Conservation (phyloP, 2,888 invertebrate species). For the Nymphalis urticae region DNA sequence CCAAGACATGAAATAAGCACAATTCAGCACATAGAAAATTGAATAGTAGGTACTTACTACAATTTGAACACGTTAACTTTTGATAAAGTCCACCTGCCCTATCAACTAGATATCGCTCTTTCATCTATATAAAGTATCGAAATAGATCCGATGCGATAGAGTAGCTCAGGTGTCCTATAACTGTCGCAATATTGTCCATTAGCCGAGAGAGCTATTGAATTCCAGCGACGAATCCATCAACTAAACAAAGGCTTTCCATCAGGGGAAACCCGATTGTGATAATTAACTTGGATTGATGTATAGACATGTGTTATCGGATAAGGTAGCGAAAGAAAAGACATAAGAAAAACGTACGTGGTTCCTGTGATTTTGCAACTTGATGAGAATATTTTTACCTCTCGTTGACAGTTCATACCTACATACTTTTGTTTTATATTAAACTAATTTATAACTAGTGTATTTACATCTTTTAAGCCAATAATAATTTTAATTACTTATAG, state of each 20-base stretch:
- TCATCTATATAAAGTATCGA: constrained; percentile 1
- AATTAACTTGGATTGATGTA: constrained; percentile 24
- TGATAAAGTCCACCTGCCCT: no score
- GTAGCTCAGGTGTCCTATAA: constrained; percentile 34
- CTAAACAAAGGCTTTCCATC: constrained; percentile 35
- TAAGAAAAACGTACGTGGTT: neutral
- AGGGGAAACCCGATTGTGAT: constrained; percentile 25
- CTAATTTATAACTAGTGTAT: no score
- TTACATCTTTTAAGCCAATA: no score
- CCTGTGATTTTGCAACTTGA: neutral
- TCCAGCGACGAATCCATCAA: constrained; percentile 33
- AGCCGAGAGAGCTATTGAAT: constrained; percentile 33
- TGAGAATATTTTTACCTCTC: no score
- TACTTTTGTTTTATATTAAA: no score
- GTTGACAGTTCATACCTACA: no score
- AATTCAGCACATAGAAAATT: no score
- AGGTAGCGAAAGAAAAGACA: neutral
- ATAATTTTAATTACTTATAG: no score
- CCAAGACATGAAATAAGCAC: no score
- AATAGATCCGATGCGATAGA: neutral
- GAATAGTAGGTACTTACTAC: no score
- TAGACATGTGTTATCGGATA: constrained; percentile 17
- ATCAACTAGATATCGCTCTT: neutral
- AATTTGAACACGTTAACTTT: no score
- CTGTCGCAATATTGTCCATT: constrained; percentile 33